Base-by-base conservation (phyloP, 2,797 vertebrate species). In the Cossypha heuglini region DNA sequence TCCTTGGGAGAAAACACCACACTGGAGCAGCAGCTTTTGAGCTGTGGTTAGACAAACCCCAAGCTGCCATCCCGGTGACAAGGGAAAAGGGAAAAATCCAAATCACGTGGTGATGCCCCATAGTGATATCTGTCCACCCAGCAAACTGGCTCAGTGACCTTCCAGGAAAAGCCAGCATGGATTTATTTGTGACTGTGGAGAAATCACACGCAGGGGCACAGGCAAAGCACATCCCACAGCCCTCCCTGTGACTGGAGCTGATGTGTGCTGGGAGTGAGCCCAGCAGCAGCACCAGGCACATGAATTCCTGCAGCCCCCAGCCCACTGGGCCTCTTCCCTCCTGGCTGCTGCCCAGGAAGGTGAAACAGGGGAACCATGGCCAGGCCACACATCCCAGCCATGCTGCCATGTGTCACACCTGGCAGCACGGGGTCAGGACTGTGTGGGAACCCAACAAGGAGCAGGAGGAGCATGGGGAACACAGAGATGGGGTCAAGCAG, bases 181-280 rank as follows among this genome's bases (percentile, higher is more conserved):
- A n/a, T 79, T 67, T 35, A 2, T 29, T 3, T 4, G 38, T 0
- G 42, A 52, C 61, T 1, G 4, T 4, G 28, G 62, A 48, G 72
- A 26, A 75, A 46, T 55, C 1, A 15, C 3, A 3, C 1, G 0
- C 15, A 8, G 48, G 0, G 33, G 67, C 73, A 20, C 35, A 5
- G 12, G 62, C 26, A 43, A 33, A 85, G 51, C 51, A 1, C 2
- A 0, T 43, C 20, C 46, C 52, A 17, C 12, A 16, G 33, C 5
- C 1, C 14, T 51, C 11, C 63, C 72, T 18, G 48, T 2, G 3
- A 4, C 63, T 3, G 17, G 73, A 68, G 83, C 45, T 0, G 0
- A 18, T 1, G 45, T 66, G 16, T 11, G 29, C 55, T 14, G 6
- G 20, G 16, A n/a, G 11, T 0, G 5, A 63, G 7, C 16, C 54